Evolutionary conservation across 2,888 invertebrate species (phyloP), one percentile per base, ranked within the genome.

Genomic region (Plagodis dolabraria): DNA sequence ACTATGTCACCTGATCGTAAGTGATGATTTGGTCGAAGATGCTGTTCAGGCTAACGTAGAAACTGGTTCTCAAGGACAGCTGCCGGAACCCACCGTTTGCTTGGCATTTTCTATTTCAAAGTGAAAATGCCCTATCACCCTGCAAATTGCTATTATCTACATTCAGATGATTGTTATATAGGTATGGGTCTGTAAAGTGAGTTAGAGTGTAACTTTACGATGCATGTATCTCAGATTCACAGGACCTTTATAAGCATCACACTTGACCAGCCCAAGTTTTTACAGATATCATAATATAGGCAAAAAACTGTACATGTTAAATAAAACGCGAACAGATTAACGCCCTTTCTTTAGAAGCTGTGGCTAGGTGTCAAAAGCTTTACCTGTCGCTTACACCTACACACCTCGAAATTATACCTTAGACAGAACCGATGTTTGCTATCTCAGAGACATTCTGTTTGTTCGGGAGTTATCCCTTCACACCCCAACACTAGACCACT

Each of bases 341-440:
- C 92, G 85, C 90, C 79, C 53, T 76, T 77, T 78, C 72, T 74
- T 72, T 76, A 77, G 74, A 75, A 63, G 80, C 74, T 77, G 73
- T 76, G 75, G 83, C 79, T 88, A 92, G 92, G 92, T 92, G 92
- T 91, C 91, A 92, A 92, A 92, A 92, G 92, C 85, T 86, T 90
- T 92, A 92, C 92, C 92, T 91, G 92, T 80, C 83, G 72, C 74
- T 76, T 74, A 85, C 90, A 84, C 89, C 90, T 85, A 90, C 90
- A 79, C 88, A 67, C 57, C 45, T 54, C 49, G 34, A 61, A 59
- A 48, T 74, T 77, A 76, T 40, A 40, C 40, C 40, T 10, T 10
- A 40, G 78, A 76, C 71, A 76, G 75, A 70, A 53, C 80, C 77
- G 77, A 76, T 87, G 79, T 89, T 87, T 81, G 84, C 86, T 75